Conservation (phyloP, 2,797 vertebrate species). For the Choloepus didactylus region DNA sequence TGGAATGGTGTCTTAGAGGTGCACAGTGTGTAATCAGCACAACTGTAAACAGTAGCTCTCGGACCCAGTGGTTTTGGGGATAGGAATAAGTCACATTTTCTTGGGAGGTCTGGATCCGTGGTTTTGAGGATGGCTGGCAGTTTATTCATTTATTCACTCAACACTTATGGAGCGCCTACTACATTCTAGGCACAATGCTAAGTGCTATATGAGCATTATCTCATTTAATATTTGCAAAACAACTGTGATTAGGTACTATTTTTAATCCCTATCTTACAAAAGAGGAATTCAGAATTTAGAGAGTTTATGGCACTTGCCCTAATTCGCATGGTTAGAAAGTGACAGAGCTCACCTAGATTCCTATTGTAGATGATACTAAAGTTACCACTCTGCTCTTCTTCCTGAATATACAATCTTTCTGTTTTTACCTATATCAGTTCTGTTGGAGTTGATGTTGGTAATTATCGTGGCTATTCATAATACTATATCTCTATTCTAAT, state of each 20-base stretch:
- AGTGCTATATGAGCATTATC: neutral
- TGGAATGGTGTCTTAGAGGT: neutral
- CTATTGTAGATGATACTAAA: neutral
- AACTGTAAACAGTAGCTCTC: neutral
- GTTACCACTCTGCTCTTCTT: neutral
- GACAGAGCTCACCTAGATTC: neutral
- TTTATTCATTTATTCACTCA: neutral
- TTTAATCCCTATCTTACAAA: constrained; percentile 11
- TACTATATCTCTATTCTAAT: neutral
- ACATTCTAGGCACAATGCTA: neutral
- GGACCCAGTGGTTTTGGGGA: neutral
- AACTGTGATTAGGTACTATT: neutral
- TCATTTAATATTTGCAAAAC: neutral
- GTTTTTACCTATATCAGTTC: neutral
- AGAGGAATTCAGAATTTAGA: neutral
- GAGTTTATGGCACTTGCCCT: neutral
- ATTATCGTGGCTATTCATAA: neutral
- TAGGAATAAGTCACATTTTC: neutral
- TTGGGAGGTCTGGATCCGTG: neutral
- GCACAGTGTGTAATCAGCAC: neutral
- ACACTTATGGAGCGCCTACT: neutral
- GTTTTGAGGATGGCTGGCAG: neutral
- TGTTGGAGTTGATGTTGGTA: neutral
- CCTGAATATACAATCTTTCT: neutral
- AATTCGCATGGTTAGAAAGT: neutral